These are phyloP conservation scores for Corythaixoides concolor DNA, from an alignment of 2,113 vertebrate genomes.

Conservation along the genomic window DNA sequence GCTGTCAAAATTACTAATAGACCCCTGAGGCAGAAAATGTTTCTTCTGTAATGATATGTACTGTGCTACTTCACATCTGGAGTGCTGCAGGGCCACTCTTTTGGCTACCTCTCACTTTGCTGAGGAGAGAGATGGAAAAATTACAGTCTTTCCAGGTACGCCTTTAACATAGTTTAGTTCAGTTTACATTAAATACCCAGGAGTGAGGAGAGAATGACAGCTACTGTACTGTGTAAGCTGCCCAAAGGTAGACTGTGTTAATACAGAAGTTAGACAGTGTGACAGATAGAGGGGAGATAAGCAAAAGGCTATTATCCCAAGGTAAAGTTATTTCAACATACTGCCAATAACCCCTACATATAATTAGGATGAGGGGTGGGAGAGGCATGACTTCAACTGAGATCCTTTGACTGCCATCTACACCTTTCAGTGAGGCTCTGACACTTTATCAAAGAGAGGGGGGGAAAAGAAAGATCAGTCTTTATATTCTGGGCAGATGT, in stretches of 20 bases:
- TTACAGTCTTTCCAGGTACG: constrained; percentile 54
- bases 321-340: constrained; percentile 83
- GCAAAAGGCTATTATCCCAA: constrained; percentile 76
- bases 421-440: constrained; percentile 70
- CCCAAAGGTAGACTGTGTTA: constrained; percentile 81
- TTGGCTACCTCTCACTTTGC: constrained; percentile 58
- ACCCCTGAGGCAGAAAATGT: constrained; percentile 56
- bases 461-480: constrained; percentile 51
- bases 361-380: constrained; percentile 70
- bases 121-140: constrained; percentile 63
- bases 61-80: constrained; percentile 71
- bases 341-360: constrained; percentile 71
- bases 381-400: constrained; percentile 65
- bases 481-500: constrained; percentile 72
- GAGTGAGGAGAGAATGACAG: constrained; percentile 83
- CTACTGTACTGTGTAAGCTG: constrained; percentile 74
- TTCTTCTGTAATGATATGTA: constrained; percentile 34
- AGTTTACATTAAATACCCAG: constrained; percentile 73
- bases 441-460: constrained; percentile 68
- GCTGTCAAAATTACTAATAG: constrained; percentile 65
- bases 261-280: constrained; percentile 82
- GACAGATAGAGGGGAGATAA: constrained; percentile 80
- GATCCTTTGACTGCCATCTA: constrained; percentile 63
- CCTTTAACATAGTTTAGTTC: constrained; percentile 73
- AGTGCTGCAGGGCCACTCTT: constrained; percentile 75